Base-by-base conservation (phyloP, 2,113 vertebrate genomes). In the Equus quagga region DNA sequence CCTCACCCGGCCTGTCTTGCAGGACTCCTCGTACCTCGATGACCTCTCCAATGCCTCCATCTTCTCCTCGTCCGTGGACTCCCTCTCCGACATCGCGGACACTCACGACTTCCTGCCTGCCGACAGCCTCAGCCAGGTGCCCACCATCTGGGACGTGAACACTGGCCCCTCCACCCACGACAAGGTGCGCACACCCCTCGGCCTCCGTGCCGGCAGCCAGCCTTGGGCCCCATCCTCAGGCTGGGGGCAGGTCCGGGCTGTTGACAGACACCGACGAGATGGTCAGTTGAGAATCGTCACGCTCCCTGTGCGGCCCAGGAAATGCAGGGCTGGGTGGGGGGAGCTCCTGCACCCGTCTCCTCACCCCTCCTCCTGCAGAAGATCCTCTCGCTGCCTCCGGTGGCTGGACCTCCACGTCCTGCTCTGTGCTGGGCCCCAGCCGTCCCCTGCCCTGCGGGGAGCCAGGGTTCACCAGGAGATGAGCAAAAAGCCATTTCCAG, bases 21-120 rank as follows among this genome's bases (percentile, higher is more conserved):
- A 99, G 99, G 99, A 99, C 85, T 98, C 99, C 95, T 98, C 99
- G n/a, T 99, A 99, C 99, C 98, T 99, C 79, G 99, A 99, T 97
- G 99, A 99, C 91, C 98, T 99, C 94, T 99, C 99, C 98, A 99
- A 99, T 65, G 99, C 99, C 95, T 99, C 99, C 94, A 98, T 99
- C 94, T 99, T 99, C 98, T 99, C 99, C 0, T 99, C 99, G 8
- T 99, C 99, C 1, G 96, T 99, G 31, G 99, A 99, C 98, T 99
- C 99, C 6, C 99, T 99, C 93, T 99, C 99, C 0, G 99, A 99
- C 97, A 99, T 99, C 33, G 99, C 98, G 0, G 99, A 99, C 94
- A 96, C 99, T 0, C 98, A 99, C 31, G 99, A 99, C 67, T 99
- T 99, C 98, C 98, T 99, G 97, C 97, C 98, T 7, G 98, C 99